Percentiles rank a stretch among this genome's conserved stretches.
Conservation (phyloP, 2,888 invertebrate genomes). For the Kuschelorhynchus macadamiae region DNA sequence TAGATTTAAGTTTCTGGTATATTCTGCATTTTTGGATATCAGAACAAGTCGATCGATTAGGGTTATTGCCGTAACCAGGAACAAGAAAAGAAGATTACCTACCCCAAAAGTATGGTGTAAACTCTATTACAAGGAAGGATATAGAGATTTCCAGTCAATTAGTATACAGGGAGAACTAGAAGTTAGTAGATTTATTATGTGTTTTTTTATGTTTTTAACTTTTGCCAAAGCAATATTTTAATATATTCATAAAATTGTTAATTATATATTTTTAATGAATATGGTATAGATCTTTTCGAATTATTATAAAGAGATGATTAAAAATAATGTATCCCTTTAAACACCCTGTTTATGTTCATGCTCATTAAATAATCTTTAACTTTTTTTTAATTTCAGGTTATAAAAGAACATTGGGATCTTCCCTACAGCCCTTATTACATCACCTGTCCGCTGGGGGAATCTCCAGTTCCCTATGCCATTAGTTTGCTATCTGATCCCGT, state of each 20-base stretch:
- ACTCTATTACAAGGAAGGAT: conserved; percentile 76
- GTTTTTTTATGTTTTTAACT: not conserved
- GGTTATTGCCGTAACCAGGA: conserved; percentile 90
- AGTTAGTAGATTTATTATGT: conserved; percentile 67
- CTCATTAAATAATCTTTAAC: too few species aligned
- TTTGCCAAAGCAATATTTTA: too few species aligned
- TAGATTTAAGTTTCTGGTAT: conserved; percentile 91
- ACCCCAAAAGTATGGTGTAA: conserved; percentile 87
- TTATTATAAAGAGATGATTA: too few species aligned
- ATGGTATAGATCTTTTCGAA: too few species aligned
- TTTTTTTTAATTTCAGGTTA: conserved; percentile 72
- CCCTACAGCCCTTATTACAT: conserved; percentile 93
- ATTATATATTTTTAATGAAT: too few species aligned
- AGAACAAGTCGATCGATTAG: conserved; percentile 78
- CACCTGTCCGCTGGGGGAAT: conserved; percentile 80
- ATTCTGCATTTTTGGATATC: conserved; percentile 88
- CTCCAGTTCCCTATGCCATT: conserved; percentile 76
- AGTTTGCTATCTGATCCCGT: conserved; percentile 77
- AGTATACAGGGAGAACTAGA: conserved; percentile 85
- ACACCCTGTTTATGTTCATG: too few species aligned
- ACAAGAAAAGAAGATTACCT: conserved; percentile 72
- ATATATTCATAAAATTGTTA: too few species aligned
- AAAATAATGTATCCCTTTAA: too few species aligned
- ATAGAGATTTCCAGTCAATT: conserved; percentile 67
- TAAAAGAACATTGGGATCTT: conserved; percentile 93